These are phyloP conservation scores for Pogonophryne albipinna DNA, from an alignment of 2,797 vertebrate genomes.

Conservation along the genomic window DNA sequence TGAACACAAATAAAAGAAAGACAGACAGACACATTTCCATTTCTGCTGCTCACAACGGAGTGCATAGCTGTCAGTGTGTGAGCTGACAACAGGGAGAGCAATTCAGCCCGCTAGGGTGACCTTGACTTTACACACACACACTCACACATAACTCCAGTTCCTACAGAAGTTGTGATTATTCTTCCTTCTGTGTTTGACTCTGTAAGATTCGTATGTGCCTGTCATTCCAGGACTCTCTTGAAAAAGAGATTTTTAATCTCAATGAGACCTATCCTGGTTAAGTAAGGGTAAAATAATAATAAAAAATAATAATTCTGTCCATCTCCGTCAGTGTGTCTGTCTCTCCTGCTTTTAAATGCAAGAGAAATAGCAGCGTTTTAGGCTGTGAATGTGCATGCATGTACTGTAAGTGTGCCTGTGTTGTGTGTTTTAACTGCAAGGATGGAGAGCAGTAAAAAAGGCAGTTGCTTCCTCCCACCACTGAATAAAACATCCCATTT, in stretches of 20 bases:
- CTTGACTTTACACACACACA: conserved; percentile 68
- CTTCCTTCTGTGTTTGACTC: conserved; percentile 20
- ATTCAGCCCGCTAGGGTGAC: conserved; percentile 60
- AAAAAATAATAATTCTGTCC: not conserved
- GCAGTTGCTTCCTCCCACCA: conserved; percentile 60
- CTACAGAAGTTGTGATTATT: conserved; percentile 42
- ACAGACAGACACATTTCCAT: conserved; percentile 42
- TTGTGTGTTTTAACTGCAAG: conserved; percentile 43
- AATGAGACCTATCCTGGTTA: too few relatives aligned
- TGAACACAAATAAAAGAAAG: conserved; percentile 29
- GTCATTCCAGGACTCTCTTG: not conserved
- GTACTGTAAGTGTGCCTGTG: conserved; percentile 4
- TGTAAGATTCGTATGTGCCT: conserved; percentile 12
- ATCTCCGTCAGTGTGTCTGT: conserved; percentile 6
- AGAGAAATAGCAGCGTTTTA: conserved; percentile 59
- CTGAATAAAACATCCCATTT: conserved; percentile 82
- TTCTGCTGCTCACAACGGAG: conserved; percentile 32
- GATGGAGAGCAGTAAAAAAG: conserved; percentile 50
- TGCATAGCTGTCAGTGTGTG: conserved; percentile 53
- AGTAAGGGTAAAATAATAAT: too few relatives aligned
- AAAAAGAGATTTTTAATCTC: too few relatives aligned
- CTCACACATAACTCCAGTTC: conserved; percentile 26
- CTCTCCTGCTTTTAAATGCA: conserved; percentile 34
- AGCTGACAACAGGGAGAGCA: conserved; percentile 52
- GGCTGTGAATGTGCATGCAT: not conserved